phyloP scores from a whole-genome alignment of 2,888 invertebrate genomes.

The Dynastes maya region DNA sequence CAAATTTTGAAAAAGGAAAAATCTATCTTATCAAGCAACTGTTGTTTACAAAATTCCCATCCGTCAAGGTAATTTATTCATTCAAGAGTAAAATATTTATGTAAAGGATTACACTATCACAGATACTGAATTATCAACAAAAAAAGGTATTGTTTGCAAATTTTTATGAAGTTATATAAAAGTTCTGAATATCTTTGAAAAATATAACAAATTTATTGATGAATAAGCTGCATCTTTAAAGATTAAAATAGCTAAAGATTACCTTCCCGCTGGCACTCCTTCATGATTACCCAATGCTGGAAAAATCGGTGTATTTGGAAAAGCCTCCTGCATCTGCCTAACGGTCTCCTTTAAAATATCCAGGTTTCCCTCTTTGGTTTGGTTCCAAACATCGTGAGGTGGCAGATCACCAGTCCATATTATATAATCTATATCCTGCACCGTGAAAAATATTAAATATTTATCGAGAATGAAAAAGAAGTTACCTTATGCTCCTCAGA shows the following conservation, averaged over 20 bases:
- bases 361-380: constrained; percentile 88
- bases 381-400: constrained; percentile 96
- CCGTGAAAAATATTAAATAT: constrained; percentile 44
- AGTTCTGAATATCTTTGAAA: no score
- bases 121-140: not conserved
- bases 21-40: no score
- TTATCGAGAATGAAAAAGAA: not conserved
- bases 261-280: constrained; percentile 96
- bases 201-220: no score
- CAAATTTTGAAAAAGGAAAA: no score
- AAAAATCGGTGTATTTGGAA: constrained; percentile 93
- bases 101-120: not conserved
- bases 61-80: no score
- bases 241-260: constrained; percentile 53
- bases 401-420: constrained; percentile 97
- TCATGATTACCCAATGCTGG: constrained; percentile 98
- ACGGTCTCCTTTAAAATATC: constrained; percentile 88
- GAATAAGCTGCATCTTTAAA: no score
- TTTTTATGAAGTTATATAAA: not conserved
- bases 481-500: constrained; percentile 82
- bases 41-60: no score
- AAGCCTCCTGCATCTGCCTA: constrained; percentile 85
- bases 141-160: not conserved
- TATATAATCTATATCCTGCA: constrained; percentile 92
- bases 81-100: not conserved